phyloP scores from a whole-genome alignment of 2,797 vertebrate species.

The Eupleurogrammus muticus region DNA sequence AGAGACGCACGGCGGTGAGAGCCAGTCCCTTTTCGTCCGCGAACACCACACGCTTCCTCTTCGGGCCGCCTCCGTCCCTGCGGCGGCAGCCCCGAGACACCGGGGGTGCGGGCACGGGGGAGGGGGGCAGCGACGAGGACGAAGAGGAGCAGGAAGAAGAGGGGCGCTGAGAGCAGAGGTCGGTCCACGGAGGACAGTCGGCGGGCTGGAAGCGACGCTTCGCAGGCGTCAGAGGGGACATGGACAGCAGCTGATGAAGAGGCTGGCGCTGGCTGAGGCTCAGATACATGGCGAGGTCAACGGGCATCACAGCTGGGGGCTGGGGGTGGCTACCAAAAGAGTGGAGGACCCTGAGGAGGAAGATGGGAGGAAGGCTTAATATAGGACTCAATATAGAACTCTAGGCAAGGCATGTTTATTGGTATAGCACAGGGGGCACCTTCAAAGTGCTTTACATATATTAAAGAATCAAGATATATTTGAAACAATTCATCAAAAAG shows the following conservation, averaged over 20 bases:
- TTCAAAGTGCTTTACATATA: too few species aligned
- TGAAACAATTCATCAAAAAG: too few species aligned
- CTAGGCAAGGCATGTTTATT: too few species aligned
- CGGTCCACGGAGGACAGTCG: background rate
- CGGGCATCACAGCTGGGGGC: constrained; percentile 42
- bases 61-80: constrained; percentile 29
- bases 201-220: constrained; percentile 52
- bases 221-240: constrained; percentile 36
- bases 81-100: constrained; percentile 61
- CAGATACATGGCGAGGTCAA: constrained; percentile 61
- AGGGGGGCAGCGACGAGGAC: constrained; percentile 5
- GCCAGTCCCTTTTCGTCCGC: constrained; percentile 86
- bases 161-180: background rate
- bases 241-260: constrained; percentile 55
- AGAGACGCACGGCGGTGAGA: constrained; percentile 80
- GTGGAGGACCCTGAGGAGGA: constrained; percentile 66
- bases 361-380: background rate
- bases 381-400: too few species aligned
- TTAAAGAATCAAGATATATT: too few species aligned
- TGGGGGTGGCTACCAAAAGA: constrained; percentile 38
- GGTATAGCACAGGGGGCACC: too few species aligned
- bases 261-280: constrained; percentile 57
- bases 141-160: background rate
- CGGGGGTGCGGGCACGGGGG: accelerated
- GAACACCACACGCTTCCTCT: constrained; percentile 87